Percentiles rank a stretch among this genome's conserved stretches.
Evolutionary conservation across 1,140 invertebrate genomes (phyloP).

Genomic region (Meloidogyne exigua): DNA sequence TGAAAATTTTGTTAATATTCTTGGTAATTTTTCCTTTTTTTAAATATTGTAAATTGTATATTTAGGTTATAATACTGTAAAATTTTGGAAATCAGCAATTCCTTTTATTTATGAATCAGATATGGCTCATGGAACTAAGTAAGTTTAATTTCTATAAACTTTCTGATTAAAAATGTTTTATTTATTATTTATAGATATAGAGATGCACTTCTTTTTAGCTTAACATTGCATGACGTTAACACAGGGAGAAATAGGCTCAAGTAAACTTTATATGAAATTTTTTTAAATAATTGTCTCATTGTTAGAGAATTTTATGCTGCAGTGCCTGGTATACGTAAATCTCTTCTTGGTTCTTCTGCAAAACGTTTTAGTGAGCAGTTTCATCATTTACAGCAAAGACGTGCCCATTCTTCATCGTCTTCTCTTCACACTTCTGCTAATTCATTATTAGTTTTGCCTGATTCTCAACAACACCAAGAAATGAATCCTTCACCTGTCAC

Average conservation of each 20-base stretch:
- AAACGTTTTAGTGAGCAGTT: slow-evolving; percentile 61
- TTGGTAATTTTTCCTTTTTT: slow-evolving; percentile 24
- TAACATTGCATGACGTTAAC: slow-evolving; percentile 63
- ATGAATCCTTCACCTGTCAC: not conserved
- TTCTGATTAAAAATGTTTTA: not conserved
- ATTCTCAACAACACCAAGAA: slow-evolving; percentile 1
- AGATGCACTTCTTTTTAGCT: slow-evolving; percentile 58
- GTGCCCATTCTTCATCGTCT: slow-evolving; percentile 30
- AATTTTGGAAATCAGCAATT: slow-evolving; percentile 53
- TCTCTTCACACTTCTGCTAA: slow-evolving; percentile 40
- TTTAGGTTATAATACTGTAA: slow-evolving; percentile 42
- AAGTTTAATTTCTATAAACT: not conserved
- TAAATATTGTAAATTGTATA: not conserved
- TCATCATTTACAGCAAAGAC: slow-evolving; percentile 60
- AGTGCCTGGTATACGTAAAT: slow-evolving; percentile 60
- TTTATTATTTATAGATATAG: slow-evolving; percentile 36
- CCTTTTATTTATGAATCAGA: slow-evolving; percentile 61
- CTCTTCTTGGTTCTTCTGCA: slow-evolving; percentile 57
- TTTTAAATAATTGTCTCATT: too few relatives aligned
- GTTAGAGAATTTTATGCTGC: slow-evolving; percentile 63
- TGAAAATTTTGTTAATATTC: slow-evolving; percentile 49
- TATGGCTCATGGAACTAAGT: slow-evolving; percentile 57
- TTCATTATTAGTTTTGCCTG: slow-evolving; percentile 7
- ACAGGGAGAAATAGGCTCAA: slow-evolving; percentile 49
- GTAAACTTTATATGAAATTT: not conserved